phyloP scores from a whole-genome alignment of 2,888 invertebrate genomes.

The Hylaea fasciaria region DNA sequence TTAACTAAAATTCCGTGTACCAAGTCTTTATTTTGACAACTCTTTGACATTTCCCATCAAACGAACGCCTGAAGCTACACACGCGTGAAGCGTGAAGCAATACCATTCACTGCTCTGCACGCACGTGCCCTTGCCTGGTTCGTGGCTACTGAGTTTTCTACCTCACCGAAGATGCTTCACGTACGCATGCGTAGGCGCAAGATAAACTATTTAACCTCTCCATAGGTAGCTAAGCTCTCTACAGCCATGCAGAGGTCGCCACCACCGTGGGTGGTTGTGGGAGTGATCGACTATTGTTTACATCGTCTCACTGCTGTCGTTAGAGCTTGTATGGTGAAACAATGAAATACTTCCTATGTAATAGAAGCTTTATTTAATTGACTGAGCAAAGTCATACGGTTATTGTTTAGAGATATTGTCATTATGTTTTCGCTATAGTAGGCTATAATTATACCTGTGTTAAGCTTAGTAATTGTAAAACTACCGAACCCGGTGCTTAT shows the following conservation, averaged over 20 bases:
- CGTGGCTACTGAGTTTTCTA: not conserved
- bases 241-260: conserved; percentile 12
- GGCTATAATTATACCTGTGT: too few species aligned
- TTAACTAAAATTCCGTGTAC: too few species aligned
- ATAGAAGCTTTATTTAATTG: not conserved
- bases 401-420: not conserved
- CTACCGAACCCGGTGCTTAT: too few species aligned
- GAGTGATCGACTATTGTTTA: conserved; percentile 27
- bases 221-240: conserved; percentile 4
- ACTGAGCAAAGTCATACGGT: not conserved
- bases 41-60: too few species aligned
- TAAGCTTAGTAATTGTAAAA: too few species aligned
- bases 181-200: conserved; percentile 6
- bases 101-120: too few species aligned
- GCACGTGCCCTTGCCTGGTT: too few species aligned
- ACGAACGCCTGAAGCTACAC: too few species aligned
- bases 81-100: too few species aligned
- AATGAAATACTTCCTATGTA: conserved; percentile 5
- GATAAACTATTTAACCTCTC: not conserved
- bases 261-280: conserved; percentile 17
- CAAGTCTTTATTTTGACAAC: too few species aligned
- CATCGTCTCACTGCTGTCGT: conserved; percentile 1
- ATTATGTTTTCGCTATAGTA: too few species aligned
- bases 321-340: conserved; percentile 1
- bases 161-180: not conserved